Conservation (phyloP, 1,140 invertebrate genomes). For the Drosophila dunni region DNA sequence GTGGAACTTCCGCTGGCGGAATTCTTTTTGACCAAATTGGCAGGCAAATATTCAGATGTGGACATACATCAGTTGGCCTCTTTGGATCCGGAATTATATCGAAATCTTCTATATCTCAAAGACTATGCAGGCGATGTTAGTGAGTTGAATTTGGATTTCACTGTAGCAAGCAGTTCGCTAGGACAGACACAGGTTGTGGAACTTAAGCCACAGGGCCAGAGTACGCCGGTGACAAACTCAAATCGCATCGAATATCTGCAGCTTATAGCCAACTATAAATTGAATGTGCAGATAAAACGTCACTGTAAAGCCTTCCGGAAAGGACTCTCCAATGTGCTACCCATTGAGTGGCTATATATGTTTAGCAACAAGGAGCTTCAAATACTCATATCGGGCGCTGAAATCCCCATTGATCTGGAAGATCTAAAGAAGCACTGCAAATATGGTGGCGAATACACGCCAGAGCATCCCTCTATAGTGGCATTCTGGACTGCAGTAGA, state of each 20-base stretch:
- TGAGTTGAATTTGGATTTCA: constrained; percentile 96
- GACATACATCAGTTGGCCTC: constrained; percentile 97
- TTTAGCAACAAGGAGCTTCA: constrained; percentile 98
- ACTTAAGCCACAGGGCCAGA: constrained; percentile 94
- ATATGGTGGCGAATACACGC: constrained; percentile 93
- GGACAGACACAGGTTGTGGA: constrained; percentile 96
- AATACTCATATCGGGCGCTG: constrained; percentile 96
- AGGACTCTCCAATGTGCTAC: constrained; percentile 94
- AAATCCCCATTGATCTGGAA: constrained; percentile 95
- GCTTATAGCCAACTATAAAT: constrained; percentile 97
- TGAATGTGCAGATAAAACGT: constrained; percentile 95
- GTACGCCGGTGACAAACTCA: constrained; percentile 94
- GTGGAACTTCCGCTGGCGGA: constrained; percentile 97
- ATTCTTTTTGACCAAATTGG: constrained; percentile 95
- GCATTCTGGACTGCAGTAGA: constrained; percentile 94
- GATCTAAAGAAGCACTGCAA: constrained; percentile 94
- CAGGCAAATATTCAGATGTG: constrained; percentile 91
- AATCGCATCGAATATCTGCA: constrained; percentile 99
- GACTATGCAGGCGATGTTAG: constrained; percentile 92
- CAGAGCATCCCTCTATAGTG: constrained; percentile 91
- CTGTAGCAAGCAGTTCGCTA: constrained; percentile 94
- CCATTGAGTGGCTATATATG: constrained; percentile 96
- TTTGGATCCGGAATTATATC: constrained; percentile 95
- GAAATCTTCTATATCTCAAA: constrained; percentile 95
- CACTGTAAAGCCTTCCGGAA: constrained; percentile 95